A percentile compares a stretch with the other conserved stretches of the same genome.
phyloP scores from a whole-genome alignment of 2,113 vertebrate genomes.

The Scalopus aquaticus region DNA sequence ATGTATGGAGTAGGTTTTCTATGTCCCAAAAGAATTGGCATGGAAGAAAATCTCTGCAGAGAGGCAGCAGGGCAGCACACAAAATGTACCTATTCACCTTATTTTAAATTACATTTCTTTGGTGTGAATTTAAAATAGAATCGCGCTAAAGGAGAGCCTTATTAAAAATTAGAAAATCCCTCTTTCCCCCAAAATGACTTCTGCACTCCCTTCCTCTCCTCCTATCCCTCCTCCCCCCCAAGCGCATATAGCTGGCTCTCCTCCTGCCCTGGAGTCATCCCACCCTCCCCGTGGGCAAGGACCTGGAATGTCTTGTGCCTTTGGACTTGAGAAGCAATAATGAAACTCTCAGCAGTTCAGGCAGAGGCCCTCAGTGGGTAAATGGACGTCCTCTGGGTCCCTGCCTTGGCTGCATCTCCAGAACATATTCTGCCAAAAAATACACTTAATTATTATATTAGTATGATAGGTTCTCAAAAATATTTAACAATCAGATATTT shows the following conservation, averaged over 20 bases:
- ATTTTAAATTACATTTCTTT: background rate
- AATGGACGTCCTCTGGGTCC: background rate
- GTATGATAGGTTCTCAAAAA: background rate
- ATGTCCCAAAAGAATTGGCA: background rate
- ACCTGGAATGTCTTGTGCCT: background rate
- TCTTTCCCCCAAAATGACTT: background rate
- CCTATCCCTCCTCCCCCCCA: fast-evolving
- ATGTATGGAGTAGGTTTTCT: background rate
- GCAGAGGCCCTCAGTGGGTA: background rate
- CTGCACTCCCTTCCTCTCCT: too few species aligned
- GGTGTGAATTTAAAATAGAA: background rate
- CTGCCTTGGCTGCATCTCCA: background rate
- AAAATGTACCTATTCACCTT: background rate
- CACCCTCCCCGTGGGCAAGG: fast-evolving
- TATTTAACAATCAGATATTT: background rate
- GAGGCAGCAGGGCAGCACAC: background rate
- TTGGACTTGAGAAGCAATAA: background rate
- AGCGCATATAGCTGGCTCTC: background rate
- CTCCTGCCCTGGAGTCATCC: background rate
- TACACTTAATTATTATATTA: background rate
- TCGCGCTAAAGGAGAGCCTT: background rate
- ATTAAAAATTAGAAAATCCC: background rate
- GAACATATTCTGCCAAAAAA: background rate
- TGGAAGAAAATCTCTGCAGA: background rate
- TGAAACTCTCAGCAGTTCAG: too few species aligned